Conservation (phyloP, 1,140 invertebrate species). For the Sminthurinus signatus region DNA sequence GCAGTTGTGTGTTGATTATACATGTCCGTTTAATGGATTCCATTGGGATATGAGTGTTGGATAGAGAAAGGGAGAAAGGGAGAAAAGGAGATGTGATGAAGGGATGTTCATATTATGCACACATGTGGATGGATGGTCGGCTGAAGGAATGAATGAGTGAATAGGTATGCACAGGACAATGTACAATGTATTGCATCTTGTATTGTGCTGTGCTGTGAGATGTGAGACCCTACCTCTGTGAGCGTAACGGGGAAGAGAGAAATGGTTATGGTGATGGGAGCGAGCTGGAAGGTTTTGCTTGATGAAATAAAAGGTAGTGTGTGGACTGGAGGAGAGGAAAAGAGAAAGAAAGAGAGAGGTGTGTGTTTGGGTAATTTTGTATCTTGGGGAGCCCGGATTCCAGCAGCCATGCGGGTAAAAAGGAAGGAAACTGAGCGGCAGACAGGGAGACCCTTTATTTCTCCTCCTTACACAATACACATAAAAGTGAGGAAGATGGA, state of each 20-base stretch:
- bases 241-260: neutral
- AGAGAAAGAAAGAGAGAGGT: neutral
- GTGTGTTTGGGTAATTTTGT: slow-evolving; percentile 13
- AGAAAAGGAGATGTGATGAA: slow-evolving; percentile 20
- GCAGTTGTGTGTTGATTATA: slow-evolving; percentile 33
- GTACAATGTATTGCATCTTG: neutral
- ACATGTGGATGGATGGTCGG: slow-evolving; percentile 1
- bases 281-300: slow-evolving; percentile 15
- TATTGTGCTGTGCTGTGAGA: no score
- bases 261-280: slow-evolving; percentile 12
- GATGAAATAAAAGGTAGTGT: slow-evolving; percentile 32
- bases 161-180: no score
- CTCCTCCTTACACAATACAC: no score
- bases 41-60: slow-evolving; percentile 31
- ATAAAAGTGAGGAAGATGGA: neutral
- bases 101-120: slow-evolving; percentile 11
- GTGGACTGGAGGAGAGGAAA: slow-evolving; percentile 11
- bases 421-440: slow-evolving; percentile 6
- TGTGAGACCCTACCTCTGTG: no score
- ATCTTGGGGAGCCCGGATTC: slow-evolving; percentile 7
- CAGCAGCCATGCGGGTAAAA: slow-evolving; percentile 26
- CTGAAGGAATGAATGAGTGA: no score
- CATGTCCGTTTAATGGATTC: slow-evolving; percentile 41
- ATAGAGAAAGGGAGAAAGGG: slow-evolving; percentile 12
- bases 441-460: neutral